Conservation (phyloP, 2,888 invertebrate species). For the Thysanoteuthis rhombus region DNA sequence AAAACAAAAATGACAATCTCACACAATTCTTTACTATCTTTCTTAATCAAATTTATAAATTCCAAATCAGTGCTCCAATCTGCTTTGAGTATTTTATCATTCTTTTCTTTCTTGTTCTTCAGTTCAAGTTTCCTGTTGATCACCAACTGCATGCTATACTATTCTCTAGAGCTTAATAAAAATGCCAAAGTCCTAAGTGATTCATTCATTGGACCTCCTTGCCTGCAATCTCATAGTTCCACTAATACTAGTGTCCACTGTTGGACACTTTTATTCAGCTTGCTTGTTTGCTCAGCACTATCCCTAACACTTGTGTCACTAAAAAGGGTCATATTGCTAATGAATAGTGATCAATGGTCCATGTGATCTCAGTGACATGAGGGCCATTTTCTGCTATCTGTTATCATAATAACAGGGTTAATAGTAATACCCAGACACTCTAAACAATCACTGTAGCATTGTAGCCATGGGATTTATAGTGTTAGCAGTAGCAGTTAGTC, state of each 20-base stretch:
- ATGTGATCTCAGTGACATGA: neutral
- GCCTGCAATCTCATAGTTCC: neutral
- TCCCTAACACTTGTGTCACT: neutral
- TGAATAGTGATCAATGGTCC: neutral
- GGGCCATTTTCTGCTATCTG: slow-evolving; percentile 12
- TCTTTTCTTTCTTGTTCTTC: no score
- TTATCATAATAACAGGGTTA: slow-evolving; percentile 1
- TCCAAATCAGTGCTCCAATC: no score
- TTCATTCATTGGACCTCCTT: neutral
- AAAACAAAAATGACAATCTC: no score
- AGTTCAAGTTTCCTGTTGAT: no score
- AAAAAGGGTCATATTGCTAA: slow-evolving; percentile 12
- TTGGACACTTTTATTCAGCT: neutral
- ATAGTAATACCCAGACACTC: neutral
- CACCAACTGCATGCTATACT: neutral
- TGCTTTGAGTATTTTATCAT: no score
- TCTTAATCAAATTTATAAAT: no score
- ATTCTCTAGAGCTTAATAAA: neutral
- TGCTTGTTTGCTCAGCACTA: neutral
- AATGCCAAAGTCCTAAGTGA: neutral
- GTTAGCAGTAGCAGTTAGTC: neutral
- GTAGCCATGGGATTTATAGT: neutral
- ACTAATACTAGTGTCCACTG: neutral
- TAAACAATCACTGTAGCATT: neutral
- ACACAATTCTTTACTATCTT: no score